A percentile compares a stretch with the other conserved stretches of the same genome.
These are phyloP conservation scores for Tenebrio molitor DNA, from an alignment of 1,140 invertebrate genomes.

Conservation along the genomic window DNA sequence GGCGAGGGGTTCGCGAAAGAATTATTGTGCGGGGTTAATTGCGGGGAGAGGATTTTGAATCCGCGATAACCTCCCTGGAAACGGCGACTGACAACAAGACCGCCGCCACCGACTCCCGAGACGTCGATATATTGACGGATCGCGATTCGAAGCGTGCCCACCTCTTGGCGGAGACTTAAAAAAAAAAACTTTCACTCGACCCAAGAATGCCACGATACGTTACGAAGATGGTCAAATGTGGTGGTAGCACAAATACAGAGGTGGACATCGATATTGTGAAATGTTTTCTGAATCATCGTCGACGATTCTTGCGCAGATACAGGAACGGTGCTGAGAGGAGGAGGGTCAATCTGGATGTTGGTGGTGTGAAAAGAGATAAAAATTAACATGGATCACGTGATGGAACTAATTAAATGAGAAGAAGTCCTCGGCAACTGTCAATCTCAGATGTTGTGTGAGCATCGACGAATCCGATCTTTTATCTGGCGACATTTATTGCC, in stretches of 20 bases:
- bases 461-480: no score
- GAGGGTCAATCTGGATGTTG: conserved; percentile 1
- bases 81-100: conserved; percentile 22
- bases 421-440: background rate
- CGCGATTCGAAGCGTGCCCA: background rate
- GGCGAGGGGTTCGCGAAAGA: conserved; percentile 21
- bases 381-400: background rate
- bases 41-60: background rate
- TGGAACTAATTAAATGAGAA: background rate
- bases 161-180: background rate
- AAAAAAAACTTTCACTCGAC: conserved; percentile 6
- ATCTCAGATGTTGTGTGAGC: background rate
- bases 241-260: background rate
- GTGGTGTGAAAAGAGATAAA: background rate
- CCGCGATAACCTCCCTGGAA: conserved; percentile 32
- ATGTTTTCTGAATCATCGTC: conserved; percentile 15
- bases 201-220: background rate
- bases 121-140: conserved; percentile 10
- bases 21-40: conserved; percentile 12
- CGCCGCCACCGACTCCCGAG: background rate
- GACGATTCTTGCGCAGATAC: conserved; percentile 7
- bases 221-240: no score
- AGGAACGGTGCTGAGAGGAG: background rate
- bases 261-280: conserved; percentile 21
- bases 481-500: background rate